Conservation (phyloP, 2,113 vertebrate genomes). For the Dasyornis broadbenti region DNA sequence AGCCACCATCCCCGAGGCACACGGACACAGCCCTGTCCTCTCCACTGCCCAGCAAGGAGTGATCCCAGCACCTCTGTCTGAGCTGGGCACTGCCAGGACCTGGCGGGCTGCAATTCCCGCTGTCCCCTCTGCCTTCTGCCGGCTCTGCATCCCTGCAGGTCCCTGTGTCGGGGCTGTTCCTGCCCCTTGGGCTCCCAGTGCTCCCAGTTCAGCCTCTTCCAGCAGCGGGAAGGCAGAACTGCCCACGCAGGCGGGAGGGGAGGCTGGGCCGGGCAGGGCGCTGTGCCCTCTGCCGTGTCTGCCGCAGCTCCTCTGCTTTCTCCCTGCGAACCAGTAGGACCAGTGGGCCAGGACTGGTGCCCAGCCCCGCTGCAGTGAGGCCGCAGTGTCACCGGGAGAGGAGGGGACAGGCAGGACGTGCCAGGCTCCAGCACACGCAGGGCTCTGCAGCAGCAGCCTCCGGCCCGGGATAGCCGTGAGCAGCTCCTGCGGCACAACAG, state of each 20-base stretch:
- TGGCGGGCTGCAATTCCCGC: fast-evolving
- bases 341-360: neutral
- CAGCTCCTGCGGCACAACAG: fast-evolving
- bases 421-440: neutral
- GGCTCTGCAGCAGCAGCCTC: neutral
- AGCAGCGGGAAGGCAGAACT: neutral
- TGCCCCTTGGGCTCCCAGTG: neutral
- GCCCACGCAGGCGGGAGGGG: neutral
- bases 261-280: neutral
- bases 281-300: fast-evolving
- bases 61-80: fast-evolving
- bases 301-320: neutral
- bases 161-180: neutral
- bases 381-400: neutral
- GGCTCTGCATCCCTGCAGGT: neutral
- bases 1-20: fast-evolving
- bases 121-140: neutral
- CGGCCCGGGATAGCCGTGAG: fast-evolving
- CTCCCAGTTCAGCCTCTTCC: neutral
- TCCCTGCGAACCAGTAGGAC: neutral
- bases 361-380: neutral
- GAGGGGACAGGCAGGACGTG: neutral
- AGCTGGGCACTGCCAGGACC: neutral
- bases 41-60: fast-evolving
- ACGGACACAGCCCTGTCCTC: fast-evolving